Conservation (phyloP, 2,888 invertebrate species). For the Plebejus anna region DNA sequence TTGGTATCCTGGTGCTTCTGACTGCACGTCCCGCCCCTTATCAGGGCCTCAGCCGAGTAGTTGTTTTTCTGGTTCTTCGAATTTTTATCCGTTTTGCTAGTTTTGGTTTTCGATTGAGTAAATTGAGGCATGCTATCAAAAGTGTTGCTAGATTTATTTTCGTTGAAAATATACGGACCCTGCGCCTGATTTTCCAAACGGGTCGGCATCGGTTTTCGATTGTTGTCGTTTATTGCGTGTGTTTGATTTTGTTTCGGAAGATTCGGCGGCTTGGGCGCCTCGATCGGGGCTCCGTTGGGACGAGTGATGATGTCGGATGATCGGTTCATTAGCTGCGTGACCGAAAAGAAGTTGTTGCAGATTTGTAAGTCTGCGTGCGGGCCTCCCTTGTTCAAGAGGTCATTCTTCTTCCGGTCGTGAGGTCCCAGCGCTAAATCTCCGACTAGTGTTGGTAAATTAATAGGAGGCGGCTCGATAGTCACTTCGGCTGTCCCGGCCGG, state of each 20-base stretch:
- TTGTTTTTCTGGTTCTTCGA: constrained; percentile 65
- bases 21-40: constrained; percentile 62
- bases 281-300: constrained; percentile 54
- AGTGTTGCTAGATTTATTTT: constrained; percentile 54
- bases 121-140: constrained; percentile 61
- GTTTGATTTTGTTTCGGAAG: constrained; percentile 55
- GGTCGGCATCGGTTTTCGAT: constrained; percentile 54
- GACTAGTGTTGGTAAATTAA: constrained; percentile 69
- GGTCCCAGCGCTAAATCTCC: constrained; percentile 72
- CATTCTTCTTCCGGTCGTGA: constrained; percentile 70
- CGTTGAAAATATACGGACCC: constrained; percentile 63
- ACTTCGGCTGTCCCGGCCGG: constrained; percentile 71
- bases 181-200: constrained; percentile 61
- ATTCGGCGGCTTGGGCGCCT: constrained; percentile 48
- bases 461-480: constrained; percentile 72
- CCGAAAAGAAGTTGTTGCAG: constrained; percentile 70
- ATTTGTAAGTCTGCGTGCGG: constrained; percentile 62
- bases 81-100: constrained; percentile 60
- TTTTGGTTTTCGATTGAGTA: constrained; percentile 56
- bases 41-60: constrained; percentile 69
- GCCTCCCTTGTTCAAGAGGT: constrained; percentile 50
- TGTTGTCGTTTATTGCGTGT: constrained; percentile 53
- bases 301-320: constrained; percentile 63
- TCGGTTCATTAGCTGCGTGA: constrained; percentile 73
- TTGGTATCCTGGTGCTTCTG: constrained; percentile 65